These are phyloP conservation scores for Hipparchia semele DNA, from an alignment of 2,888 invertebrate species.

Conservation along the genomic window DNA sequence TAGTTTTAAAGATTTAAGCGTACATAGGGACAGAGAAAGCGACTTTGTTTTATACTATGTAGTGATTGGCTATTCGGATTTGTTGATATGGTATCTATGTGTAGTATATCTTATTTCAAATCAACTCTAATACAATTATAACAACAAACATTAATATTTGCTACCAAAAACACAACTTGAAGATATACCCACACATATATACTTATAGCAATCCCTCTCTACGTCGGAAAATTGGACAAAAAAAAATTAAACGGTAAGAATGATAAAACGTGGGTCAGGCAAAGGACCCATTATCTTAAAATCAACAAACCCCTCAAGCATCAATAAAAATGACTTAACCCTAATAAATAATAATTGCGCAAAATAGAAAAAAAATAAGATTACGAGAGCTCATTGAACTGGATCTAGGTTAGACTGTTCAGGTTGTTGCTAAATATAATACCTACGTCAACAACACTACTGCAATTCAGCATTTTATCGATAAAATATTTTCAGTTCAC, in stretches of 20 bases:
- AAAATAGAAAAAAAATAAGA: slow-evolving; percentile 15
- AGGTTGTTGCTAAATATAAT: slow-evolving; percentile 31
- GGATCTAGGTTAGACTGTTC: slow-evolving; percentile 28
- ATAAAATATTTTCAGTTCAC: background rate
- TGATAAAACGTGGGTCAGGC: background rate
- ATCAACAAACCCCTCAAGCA: slow-evolving; percentile 1
- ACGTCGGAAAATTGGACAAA: too few species aligned
- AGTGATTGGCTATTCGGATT: background rate
- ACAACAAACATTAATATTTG: too few species aligned
- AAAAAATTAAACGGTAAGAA: background rate
- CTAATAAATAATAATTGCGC: slow-evolving; percentile 9
- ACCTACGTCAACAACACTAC: slow-evolving; percentile 2
- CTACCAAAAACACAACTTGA: too few species aligned
- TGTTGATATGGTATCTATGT: background rate
- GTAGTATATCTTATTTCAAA: too few species aligned
- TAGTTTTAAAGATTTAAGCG: too few species aligned
- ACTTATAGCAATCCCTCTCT: too few species aligned
- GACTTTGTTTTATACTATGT: too few species aligned
- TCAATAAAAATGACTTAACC: slow-evolving; percentile 1
- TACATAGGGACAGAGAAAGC: too few species aligned
- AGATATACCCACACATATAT: too few species aligned
- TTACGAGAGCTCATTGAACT: slow-evolving; percentile 19
- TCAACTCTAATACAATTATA: too few species aligned
- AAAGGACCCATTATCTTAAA: background rate
- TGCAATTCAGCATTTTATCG: slow-evolving; percentile 12